Evolutionary conservation across 2,113 vertebrate species (phyloP).

Genomic region (Rhadina sibilatrix): DNA sequence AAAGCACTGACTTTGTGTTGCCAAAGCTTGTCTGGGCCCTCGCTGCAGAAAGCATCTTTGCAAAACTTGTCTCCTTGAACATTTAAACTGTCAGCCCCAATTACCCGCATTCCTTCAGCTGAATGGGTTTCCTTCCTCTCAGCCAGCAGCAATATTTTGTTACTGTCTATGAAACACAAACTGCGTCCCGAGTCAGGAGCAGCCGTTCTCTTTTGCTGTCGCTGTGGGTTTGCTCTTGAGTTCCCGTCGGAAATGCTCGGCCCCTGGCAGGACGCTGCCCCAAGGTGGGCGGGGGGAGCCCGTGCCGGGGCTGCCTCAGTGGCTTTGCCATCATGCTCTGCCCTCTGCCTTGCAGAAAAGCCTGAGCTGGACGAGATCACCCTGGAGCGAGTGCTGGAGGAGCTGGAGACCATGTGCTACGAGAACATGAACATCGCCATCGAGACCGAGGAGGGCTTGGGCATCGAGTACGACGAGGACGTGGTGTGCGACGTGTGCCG

Average conservation of each 20-base stretch:
- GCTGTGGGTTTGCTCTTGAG: neutral
- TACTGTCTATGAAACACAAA: slow-evolving; percentile 9
- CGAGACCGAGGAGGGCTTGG: slow-evolving; percentile 91
- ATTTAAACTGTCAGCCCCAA: slow-evolving; percentile 54
- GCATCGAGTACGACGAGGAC: slow-evolving; percentile 97
- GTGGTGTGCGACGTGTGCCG: slow-evolving; percentile 97
- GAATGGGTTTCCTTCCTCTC: slow-evolving; percentile 25
- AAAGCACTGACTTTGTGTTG: neutral
- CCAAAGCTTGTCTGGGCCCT: slow-evolving; percentile 33
- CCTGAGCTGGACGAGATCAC: slow-evolving; percentile 91
- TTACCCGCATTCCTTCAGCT: slow-evolving; percentile 51
- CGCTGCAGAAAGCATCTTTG: slow-evolving; percentile 13
- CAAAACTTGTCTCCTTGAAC: slow-evolving; percentile 41
- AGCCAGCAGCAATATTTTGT: slow-evolving; percentile 52
- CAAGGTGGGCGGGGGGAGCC: fast-evolving
- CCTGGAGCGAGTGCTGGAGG: slow-evolving; percentile 88
- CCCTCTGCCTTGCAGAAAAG: slow-evolving; percentile 74
- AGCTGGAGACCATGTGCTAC: slow-evolving; percentile 88
- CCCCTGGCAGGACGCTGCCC: neutral
- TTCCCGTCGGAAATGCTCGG: neutral
- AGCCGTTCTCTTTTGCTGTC: neutral
- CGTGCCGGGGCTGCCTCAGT: fast-evolving
- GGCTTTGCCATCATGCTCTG: neutral
- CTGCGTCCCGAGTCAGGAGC: neutral
- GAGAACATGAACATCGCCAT: slow-evolving; percentile 94